Evolutionary conservation across 2,113 vertebrate species (phyloP).

Genomic region (Neolamprologus modestus): DNA sequence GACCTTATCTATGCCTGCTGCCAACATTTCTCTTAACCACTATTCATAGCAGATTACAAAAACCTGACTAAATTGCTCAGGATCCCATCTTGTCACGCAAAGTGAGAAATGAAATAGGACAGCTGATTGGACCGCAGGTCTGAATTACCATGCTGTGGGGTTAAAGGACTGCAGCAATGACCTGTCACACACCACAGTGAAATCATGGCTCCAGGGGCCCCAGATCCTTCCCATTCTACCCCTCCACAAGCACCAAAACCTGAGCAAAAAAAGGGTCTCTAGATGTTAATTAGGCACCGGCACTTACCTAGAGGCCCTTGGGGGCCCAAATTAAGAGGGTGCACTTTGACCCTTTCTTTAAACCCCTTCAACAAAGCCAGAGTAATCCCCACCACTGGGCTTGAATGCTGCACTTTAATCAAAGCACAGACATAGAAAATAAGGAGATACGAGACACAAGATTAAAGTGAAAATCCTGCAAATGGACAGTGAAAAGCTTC

Average conservation of each 20-base stretch:
- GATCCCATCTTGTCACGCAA: constrained; percentile 29
- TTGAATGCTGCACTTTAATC: constrained; percentile 62
- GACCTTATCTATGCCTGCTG: constrained; percentile 15
- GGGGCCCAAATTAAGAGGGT: constrained; percentile 68
- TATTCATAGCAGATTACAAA: constrained; percentile 16
- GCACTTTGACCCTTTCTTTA: constrained; percentile 70
- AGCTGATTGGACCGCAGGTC: constrained; percentile 1
- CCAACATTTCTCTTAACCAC: constrained; percentile 1
- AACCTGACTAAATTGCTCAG: constrained; percentile 20
- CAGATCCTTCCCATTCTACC: constrained; percentile 17
- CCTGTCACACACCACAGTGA: constrained; percentile 39
- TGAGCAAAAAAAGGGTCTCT: constrained; percentile 22
- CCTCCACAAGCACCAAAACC: background rate
- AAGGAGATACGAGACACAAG: background rate
- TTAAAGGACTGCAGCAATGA: constrained; percentile 32
- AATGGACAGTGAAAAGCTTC: background rate
- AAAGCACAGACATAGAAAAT: constrained; percentile 20
- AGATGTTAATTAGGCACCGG: constrained; percentile 69
- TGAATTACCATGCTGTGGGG: constrained; percentile 30
- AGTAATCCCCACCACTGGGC: constrained; percentile 67
- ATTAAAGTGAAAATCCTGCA: background rate
- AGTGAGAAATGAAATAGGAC: background rate
- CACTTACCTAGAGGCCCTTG: constrained; percentile 72
- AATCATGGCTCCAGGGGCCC: constrained; percentile 28
- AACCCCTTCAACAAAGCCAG: constrained; percentile 66